A percentile compares a stretch with the other conserved stretches of the same genome.
Evolutionary conservation across 1,140 invertebrate species (phyloP).

Genomic region (Papilio helenus): DNA sequence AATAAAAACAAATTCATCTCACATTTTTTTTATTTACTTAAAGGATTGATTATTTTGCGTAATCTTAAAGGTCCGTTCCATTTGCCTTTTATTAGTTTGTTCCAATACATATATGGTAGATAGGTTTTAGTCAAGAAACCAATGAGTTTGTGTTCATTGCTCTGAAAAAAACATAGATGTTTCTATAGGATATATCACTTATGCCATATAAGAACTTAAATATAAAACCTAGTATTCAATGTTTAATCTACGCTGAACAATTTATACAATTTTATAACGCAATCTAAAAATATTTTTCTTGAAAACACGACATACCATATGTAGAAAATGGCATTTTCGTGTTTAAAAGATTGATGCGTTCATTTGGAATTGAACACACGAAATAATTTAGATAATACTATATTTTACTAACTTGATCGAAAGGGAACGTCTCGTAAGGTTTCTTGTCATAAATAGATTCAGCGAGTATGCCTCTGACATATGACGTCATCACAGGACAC

Average conservation of each 20-base stretch:
- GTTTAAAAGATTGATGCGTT: no score
- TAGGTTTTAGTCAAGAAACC: conserved; percentile 92
- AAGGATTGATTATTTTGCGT: conserved; percentile 84
- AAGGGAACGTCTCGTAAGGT: conserved; percentile 96
- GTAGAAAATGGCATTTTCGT: no score
- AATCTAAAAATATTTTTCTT: no score
- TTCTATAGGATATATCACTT: not conserved
- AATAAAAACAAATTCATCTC: conserved; percentile 47
- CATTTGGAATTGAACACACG: no score
- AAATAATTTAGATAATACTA: not conserved
- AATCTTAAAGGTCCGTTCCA: conserved; percentile 92
- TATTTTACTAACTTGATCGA: conserved; percentile 83
- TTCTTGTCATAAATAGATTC: conserved; percentile 96
- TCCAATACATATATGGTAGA: conserved; percentile 96
- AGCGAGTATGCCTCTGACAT: conserved; percentile 92
- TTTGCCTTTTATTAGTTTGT: conserved; percentile 91
- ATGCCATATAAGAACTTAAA: no score
- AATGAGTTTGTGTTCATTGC: conserved; percentile 90
- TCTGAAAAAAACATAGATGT: conserved; percentile 83
- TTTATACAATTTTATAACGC: no score
- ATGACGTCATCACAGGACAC: conserved; percentile 95
- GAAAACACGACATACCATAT: no score
- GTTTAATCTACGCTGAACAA: no score
- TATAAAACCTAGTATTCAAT: no score
- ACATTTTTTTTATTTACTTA: conserved; percentile 49